These are phyloP conservation scores for Sitobion miscanthi DNA, from an alignment of 1,140 invertebrate genomes.

Conservation along the genomic window DNA sequence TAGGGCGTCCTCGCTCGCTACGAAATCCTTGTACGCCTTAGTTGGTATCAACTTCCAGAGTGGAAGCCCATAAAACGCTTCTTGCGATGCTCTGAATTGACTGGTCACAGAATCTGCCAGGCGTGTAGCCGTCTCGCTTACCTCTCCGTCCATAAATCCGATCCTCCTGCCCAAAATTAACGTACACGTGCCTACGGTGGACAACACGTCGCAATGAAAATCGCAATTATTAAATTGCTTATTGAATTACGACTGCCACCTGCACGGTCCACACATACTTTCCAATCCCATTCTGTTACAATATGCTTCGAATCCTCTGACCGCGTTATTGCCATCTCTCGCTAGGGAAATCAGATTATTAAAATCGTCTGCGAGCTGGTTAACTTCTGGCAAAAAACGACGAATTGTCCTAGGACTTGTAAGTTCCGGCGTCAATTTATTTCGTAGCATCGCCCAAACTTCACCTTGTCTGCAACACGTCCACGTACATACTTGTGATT, in stretches of 20 bases:
- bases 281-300: constrained; percentile 81
- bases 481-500: not conserved
- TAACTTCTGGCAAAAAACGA: constrained; percentile 78
- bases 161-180: constrained; percentile 79
- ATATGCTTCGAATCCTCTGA: constrained; percentile 74
- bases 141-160: constrained; percentile 75
- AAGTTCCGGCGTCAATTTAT: constrained; percentile 76
- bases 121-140: constrained; percentile 63
- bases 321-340: constrained; percentile 64
- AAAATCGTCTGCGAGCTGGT: constrained; percentile 81
- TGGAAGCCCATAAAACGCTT: constrained; percentile 81
- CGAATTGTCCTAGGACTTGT: constrained; percentile 79
- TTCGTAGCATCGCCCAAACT: constrained; percentile 78
- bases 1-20: constrained; percentile 78
- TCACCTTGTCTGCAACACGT: constrained; percentile 73
- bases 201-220: not conserved
- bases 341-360: constrained; percentile 70
- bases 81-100: constrained; percentile 77
- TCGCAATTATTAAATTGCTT: not conserved
- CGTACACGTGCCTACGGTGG: constrained; percentile 71
- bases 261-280: constrained; percentile 65
- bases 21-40: constrained; percentile 74
- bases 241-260: not conserved
- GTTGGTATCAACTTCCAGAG: constrained; percentile 83
- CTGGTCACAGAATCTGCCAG: constrained; percentile 75